Evolutionary conservation across 1,140 invertebrate genomes (phyloP), one percentile per base, ranked within the genome.

Genomic region (Paraescarpia echinospica): DNA sequence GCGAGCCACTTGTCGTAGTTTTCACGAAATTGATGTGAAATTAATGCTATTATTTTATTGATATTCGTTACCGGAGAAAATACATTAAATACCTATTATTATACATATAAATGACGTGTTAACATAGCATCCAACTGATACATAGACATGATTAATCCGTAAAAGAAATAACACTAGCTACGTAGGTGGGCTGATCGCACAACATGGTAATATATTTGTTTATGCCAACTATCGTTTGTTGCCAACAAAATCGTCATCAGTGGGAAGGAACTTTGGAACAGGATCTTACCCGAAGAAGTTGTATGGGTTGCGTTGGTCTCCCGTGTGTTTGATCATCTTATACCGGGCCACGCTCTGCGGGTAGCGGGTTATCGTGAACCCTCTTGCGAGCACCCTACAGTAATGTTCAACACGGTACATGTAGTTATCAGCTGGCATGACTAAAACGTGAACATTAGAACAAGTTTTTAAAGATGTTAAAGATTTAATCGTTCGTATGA

Each of bases 291-390:
- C 59, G 59, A 77, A 77, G 59, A 77, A 77, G 59, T 77, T 77
- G 59, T 77, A 77, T 4, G 59, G 59, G 4, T 77, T 77, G 12
- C 59, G 59, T 31, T 77, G 59, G 22, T 77, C 59, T 18, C 59
- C 59, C 59, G 93, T 93, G 93, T 96, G 95, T 94, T 95, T 95
- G 33, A 96, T 94, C 95, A 96, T 96, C 92, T 95, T 95, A 93
- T 96, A 96, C 41, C 95, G 93, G 1, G 94, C 95, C 27, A 95
- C 94, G 34, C 93, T 94, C 34, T 93, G 90, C 48, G 95, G 95
- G 1, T 95, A 95, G 51, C 95, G 94, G 33, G 94, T 95, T n/a
- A 96, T 94, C 59, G 12, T 77, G 59, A 77, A 77, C 2, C 59
- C 59, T 77, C 59, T 77, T 6, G 59, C 59, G 59, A 77, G 59